A percentile compares a stretch with the other conserved stretches of the same genome.
Evolutionary conservation across 2,113 vertebrate genomes (phyloP).

Genomic region (Conger conger): DNA sequence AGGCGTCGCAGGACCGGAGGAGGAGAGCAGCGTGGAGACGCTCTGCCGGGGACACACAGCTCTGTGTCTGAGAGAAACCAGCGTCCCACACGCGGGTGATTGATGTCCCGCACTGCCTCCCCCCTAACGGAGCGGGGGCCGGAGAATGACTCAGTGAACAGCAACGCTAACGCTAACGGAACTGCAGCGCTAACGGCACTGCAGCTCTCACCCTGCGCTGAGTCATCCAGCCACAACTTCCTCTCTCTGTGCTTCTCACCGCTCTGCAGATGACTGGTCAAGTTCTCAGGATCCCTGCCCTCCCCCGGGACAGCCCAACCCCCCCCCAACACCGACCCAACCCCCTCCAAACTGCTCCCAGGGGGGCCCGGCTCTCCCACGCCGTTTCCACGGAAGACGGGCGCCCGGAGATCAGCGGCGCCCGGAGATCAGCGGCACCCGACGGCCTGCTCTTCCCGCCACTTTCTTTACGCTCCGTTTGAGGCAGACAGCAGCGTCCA

Average conservation of each 20-base stretch:
- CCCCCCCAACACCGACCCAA: neutral
- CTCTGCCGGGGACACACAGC: conserved; percentile 24
- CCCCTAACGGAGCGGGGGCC: conserved; percentile 48
- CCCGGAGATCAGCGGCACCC: neutral
- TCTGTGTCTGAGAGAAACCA: conserved; percentile 33
- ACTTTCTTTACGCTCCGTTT: neutral
- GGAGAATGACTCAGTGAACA: conserved; percentile 52
- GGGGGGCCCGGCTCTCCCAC: conserved; percentile 18
- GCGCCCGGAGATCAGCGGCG: neutral
- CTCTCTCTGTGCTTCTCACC: conserved; percentile 71
- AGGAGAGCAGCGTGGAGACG: neutral
- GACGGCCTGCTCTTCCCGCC: neutral
- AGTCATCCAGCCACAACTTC: conserved; percentile 70
- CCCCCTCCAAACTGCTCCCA: conserved; percentile 24
- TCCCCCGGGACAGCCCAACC: conserved; percentile 38
- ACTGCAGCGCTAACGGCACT: conserved; percentile 55
- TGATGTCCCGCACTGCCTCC: conserved; percentile 34
- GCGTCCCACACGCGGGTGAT: conserved; percentile 43
- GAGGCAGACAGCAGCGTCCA: neutral
- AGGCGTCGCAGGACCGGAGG: neutral
- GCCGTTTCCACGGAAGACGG: too few relatives aligned
- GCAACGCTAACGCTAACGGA: conserved; percentile 48
- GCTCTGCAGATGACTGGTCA: conserved; percentile 67
- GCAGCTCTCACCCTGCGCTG: conserved; percentile 61
- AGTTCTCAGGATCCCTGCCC: conserved; percentile 68